phyloP scores from a whole-genome alignment of 2,797 vertebrate genomes.

The Muscicapa comitata region DNA sequence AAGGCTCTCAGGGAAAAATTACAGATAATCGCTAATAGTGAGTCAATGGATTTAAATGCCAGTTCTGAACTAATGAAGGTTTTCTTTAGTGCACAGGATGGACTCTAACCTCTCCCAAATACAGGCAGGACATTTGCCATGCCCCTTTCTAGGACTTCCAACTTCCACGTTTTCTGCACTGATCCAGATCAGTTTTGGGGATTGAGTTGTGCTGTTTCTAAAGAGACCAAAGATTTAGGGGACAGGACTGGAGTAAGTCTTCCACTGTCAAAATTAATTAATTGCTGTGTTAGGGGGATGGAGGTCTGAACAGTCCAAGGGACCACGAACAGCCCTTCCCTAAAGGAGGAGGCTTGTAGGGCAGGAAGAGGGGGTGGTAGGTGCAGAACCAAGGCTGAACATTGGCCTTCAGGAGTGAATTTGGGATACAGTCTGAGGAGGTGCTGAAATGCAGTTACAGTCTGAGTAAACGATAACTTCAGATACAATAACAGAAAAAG shows the following conservation, averaged over 20 bases:
- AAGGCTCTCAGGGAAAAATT: not conserved
- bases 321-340: rapidly evolving
- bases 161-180: not conserved
- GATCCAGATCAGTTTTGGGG: not conserved
- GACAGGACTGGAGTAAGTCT: not conserved
- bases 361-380: not conserved
- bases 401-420: not conserved
- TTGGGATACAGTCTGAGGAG: not conserved
- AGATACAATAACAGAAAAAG: not conserved
- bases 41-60: not conserved
- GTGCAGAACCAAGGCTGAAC: not conserved
- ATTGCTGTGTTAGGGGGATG: not conserved
- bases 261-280: not conserved
- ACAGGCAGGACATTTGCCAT: not conserved
- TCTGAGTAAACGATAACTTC: not conserved
- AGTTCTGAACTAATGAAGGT: not conserved
- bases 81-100: not conserved
- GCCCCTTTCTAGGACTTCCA: not conserved
- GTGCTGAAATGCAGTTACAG: not conserved
- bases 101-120: not conserved
- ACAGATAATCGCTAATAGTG: not conserved
- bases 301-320: not conserved
- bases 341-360: not conserved
- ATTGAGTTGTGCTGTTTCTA: not conserved
- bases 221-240: not conserved